Evolutionary conservation across 2,888 invertebrate species (phyloP).

Genomic region (Tachina lurida): DNA sequence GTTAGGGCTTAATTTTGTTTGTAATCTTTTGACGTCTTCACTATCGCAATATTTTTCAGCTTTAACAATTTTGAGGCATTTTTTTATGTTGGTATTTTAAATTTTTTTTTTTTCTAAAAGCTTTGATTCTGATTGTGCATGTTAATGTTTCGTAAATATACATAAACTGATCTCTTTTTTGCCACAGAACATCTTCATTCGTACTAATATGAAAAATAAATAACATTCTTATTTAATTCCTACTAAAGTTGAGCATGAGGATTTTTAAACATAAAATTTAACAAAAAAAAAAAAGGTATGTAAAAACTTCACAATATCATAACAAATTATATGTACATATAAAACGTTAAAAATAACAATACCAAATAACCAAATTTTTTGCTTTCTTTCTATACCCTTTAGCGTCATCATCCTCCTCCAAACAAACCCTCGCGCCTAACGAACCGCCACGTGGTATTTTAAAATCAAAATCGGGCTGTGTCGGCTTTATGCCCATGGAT

Average conservation of each 20-base stretch:
- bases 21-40: too few relatives aligned
- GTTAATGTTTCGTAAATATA: constrained; percentile 8
- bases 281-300: constrained; percentile 44
- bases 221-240: constrained; percentile 30
- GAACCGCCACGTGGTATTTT: constrained; percentile 78
- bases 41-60: too few relatives aligned
- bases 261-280: constrained; percentile 37
- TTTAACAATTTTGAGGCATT: too few relatives aligned
- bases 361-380: neutral
- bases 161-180: neutral
- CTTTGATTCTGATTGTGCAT: constrained; percentile 50
- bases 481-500: constrained; percentile 81
- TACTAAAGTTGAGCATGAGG: constrained; percentile 61
- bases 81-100: neutral
- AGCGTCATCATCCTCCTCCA: constrained; percentile 66
- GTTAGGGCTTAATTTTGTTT: too few relatives aligned
- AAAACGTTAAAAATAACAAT: neutral
- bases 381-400: neutral
- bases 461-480: constrained; percentile 79
- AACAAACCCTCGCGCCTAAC: constrained; percentile 59
- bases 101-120: neutral
- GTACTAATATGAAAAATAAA: constrained; percentile 16
- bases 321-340: neutral
- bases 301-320: neutral
- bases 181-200: neutral